phyloP scores from a whole-genome alignment of 2,888 invertebrate genomes.

The Poecilus cupreus region DNA sequence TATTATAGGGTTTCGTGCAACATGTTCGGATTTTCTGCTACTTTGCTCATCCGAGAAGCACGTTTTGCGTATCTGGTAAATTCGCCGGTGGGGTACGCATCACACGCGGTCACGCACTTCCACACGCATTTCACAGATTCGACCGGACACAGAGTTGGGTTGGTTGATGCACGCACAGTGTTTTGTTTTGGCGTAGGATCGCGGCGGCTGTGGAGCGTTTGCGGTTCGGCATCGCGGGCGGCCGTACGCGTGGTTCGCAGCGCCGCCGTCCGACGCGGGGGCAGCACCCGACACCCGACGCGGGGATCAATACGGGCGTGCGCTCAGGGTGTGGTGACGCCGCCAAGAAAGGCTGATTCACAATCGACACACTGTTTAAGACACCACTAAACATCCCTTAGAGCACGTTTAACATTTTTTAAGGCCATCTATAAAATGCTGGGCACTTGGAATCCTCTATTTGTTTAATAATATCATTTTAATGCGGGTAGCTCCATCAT shows the following conservation, averaged over 20 bases:
- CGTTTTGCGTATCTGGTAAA: background rate
- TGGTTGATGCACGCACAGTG: background rate
- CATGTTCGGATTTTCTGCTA: no score
- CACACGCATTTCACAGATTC: background rate
- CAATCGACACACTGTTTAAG: background rate
- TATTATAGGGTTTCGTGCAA: no score
- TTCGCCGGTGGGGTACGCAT: background rate
- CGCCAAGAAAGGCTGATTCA: slow-evolving; percentile 1
- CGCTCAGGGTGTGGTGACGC: slow-evolving; percentile 60
- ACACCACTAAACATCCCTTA: no score
- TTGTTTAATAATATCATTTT: no score
- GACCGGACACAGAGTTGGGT: background rate
- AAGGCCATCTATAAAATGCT: no score
- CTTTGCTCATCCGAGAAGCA: no score
- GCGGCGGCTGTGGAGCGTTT: slow-evolving; percentile 62
- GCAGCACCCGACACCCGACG: slow-evolving; percentile 71
- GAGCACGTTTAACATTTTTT: no score
- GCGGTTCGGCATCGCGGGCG: slow-evolving; percentile 63
- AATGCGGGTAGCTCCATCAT: no score
- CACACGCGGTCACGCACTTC: background rate
- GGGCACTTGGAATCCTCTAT: no score
- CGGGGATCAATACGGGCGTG: slow-evolving; percentile 65
- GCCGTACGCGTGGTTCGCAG: slow-evolving; percentile 65
- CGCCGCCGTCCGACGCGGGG: slow-evolving; percentile 72
- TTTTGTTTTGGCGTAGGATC: slow-evolving; percentile 38